These are phyloP conservation scores for Turritopsis dohrnii DNA, from an alignment of 30 jellyfish, hydroid and myxozoan species.

Conservation along the genomic window DNA sequence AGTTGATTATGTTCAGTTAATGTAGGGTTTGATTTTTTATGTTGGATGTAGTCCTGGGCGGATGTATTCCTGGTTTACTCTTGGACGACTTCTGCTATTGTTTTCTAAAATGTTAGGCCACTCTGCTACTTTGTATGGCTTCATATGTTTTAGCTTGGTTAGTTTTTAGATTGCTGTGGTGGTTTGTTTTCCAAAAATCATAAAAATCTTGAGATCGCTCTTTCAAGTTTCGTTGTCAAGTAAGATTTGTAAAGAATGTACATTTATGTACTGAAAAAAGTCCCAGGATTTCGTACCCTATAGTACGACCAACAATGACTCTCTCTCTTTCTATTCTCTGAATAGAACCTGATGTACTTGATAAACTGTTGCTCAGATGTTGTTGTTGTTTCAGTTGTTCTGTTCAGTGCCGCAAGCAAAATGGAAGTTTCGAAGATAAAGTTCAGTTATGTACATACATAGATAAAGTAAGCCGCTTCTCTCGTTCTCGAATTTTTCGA, in stretches of 20 bases:
- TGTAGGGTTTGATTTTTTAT: no score
- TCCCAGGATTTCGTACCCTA: no score
- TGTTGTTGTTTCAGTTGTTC: conserved; percentile 33
- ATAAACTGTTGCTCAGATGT: background rate
- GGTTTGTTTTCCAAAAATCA: conserved; percentile 32
- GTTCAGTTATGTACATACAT: conserved; percentile 25
- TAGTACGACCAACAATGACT: no score
- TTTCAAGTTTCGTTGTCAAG: conserved; percentile 11
- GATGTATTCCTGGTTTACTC: no score
- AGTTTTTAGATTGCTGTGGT: conserved; percentile 50
- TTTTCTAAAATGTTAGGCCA: no score
- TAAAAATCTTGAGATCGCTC: conserved; percentile 32
- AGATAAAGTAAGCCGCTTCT: conserved; percentile 26
- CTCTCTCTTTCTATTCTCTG: no score
- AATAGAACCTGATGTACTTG: no score
- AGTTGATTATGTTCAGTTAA: no score
- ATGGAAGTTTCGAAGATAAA: conserved; percentile 37
- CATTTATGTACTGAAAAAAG: no score
- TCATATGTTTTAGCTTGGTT: background rate
- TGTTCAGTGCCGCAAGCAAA: conserved; percentile 16
- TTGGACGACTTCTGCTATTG: no score
- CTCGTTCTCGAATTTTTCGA: background rate
- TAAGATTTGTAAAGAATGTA: background rate
- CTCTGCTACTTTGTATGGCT: no score
- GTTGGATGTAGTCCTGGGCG: no score